Percentiles rank a stretch among this genome's conserved stretches.
phyloP scores from a whole-genome alignment of 2,888 invertebrate species.

The Temnothorax rugatulus region DNA sequence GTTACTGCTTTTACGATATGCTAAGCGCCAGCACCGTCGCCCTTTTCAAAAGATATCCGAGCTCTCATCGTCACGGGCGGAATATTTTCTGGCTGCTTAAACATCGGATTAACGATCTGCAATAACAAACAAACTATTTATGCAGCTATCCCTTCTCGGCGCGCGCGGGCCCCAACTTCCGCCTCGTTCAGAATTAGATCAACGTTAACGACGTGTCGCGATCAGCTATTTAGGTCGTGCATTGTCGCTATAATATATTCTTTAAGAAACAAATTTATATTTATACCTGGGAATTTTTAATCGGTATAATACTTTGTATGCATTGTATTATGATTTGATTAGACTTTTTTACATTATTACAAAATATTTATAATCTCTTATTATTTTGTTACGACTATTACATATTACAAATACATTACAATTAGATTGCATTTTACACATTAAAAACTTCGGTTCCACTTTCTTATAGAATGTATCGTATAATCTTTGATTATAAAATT shows the following conservation, averaged over 20 bases:
- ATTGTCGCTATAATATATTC: neutral
- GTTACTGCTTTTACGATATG: constrained; percentile 80
- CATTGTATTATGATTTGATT: neutral
- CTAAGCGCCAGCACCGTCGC: constrained; percentile 74
- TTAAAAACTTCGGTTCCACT: neutral
- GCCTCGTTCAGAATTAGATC: constrained; percentile 39
- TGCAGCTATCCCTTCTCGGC: constrained; percentile 30
- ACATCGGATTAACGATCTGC: constrained; percentile 76
- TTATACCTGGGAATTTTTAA: neutral
- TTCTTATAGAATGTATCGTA: neutral
- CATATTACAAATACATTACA: too few relatives aligned
- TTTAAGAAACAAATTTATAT: neutral
- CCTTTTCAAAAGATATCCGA: constrained; percentile 75
- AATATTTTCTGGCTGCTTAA: constrained; percentile 77
- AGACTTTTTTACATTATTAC: neutral
- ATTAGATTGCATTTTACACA: neutral
- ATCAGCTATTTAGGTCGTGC: constrained; percentile 16
- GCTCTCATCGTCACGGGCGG: constrained; percentile 71
- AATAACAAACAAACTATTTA: constrained; percentile 73
- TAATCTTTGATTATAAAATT: neutral
- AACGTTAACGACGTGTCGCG: constrained; percentile 25
- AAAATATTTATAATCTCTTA: neutral
- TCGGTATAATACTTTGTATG: neutral
- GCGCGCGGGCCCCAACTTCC: neutral
- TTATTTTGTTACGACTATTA: neutral